Percentiles rank a stretch among this genome's conserved stretches.
Conservation (phyloP, 2,797 vertebrate genomes). For the Cyclopterus lumpus region DNA sequence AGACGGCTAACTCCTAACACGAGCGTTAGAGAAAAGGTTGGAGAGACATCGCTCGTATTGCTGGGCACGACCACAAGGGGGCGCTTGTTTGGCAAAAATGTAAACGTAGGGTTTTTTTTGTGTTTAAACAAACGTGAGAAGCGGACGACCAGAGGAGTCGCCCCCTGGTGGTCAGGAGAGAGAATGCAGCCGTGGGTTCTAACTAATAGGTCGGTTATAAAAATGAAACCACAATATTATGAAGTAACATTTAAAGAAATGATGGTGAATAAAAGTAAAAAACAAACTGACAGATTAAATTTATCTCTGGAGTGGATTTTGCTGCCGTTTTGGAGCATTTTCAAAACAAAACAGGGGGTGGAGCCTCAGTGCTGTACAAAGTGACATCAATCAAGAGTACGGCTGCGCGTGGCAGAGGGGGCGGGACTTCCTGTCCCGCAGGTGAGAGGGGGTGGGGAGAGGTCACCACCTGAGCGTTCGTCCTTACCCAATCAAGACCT, state of each 20-base stretch:
- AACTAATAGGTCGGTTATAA: background rate
- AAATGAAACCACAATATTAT: background rate
- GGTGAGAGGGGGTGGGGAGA: slow-evolving; percentile 17
- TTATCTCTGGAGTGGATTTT: no score
- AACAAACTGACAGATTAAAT: slow-evolving; percentile 4
- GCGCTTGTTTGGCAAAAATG: no score
- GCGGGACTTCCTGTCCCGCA: slow-evolving; percentile 44
- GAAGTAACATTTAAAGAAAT: background rate
- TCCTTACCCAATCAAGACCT: slow-evolving; percentile 30
- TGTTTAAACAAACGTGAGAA: no score
- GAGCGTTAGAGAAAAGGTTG: no score
- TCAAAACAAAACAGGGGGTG: background rate
- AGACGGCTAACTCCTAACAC: no score
- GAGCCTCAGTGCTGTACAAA: slow-evolving; percentile 48
- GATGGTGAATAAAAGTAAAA: background rate
- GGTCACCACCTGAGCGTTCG: slow-evolving; percentile 3
- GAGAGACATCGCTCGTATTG: no score
- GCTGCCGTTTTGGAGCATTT: no score
- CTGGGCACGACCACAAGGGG: no score
- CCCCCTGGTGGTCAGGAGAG: no score
- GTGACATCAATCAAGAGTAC: slow-evolving; percentile 68
- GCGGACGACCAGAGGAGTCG: no score
- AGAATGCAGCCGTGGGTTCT: background rate
- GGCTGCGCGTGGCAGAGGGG: slow-evolving; percentile 46
- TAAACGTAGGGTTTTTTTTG: no score